Base-by-base conservation (phyloP, 1,140 invertebrate species). In the Caenorhabditis tropicalis region DNA sequence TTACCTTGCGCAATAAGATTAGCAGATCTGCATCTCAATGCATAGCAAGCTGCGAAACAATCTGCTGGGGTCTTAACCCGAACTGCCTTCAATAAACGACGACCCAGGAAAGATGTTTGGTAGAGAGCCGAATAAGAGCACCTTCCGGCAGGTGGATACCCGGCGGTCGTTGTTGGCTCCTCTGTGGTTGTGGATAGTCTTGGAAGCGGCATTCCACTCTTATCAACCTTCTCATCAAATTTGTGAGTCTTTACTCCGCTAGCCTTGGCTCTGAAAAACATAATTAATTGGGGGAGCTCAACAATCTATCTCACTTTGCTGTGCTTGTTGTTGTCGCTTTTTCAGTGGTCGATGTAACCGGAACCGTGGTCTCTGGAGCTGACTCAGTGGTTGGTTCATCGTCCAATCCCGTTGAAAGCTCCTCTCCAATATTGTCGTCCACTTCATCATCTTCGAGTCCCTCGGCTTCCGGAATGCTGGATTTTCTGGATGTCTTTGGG, bases 21-120 rank as follows among this genome's bases (percentile, higher is more conserved):
- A 15, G 89, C 89, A 1, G 90, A 91, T 39, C 89, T 87, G 81
- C 89, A 90, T 16, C 86, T 58, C 43, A 89, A 82, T 12, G 79
- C 84, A 36, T 89, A 87, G 70, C 89, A 90, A 12, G 89, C 90
- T n/a, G 87, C 86, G 48, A 90, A 87, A 58, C 89, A 90, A 58
- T 90, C 88, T 0, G 88, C 79, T 10, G 89, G 86, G 24, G 53
- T 88, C 16, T 83, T 87, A 7, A 90, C 89, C 36, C 70, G 81
- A 21, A 90, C 81, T 29, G 82, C 24, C 74, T 91, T 90, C 24
- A 90, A 70, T 5, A 88, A 29, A n/a, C 86, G 81, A 6, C 56
- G 82, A 9, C 89, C 89, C 36, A 87, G 85, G 88, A 90, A 90
- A 27, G 88, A 85, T 6, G 90, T 91, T 60, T 90, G 88, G 43